These are phyloP conservation scores for Smittia sp. DNA, from an alignment of 2,888 invertebrate species.

Conservation along the genomic window DNA sequence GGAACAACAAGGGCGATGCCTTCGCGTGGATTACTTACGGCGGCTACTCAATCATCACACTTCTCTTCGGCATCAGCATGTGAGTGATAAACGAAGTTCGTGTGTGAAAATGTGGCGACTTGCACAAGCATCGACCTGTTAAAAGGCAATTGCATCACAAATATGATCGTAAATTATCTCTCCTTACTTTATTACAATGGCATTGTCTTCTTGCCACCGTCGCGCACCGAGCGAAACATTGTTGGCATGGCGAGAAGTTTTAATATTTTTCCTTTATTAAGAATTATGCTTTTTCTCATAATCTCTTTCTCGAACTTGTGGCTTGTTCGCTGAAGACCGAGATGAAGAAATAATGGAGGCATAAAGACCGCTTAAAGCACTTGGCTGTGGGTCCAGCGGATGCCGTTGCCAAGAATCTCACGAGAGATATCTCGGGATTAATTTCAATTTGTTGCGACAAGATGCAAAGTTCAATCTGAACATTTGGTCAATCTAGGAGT, in stretches of 20 bases:
- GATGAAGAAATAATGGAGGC: background rate
- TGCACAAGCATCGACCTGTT: background rate
- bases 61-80: constrained; percentile 44
- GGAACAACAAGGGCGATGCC: constrained; percentile 43
- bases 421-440: no score
- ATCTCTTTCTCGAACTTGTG: constrained; percentile 1
- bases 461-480: no score
- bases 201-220: constrained; percentile 11
- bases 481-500: no score
- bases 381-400: background rate
- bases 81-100: constrained; percentile 37
- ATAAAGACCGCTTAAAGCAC: background rate
- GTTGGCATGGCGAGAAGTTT: constrained; percentile 6
- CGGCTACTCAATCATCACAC: constrained; percentile 44
- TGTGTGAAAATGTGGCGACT: background rate
- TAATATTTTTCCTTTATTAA: background rate
- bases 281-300: constrained; percentile 25
- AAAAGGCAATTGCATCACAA: constrained; percentile 9
- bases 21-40: constrained; percentile 46
- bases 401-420: background rate
- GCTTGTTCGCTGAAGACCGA: background rate
- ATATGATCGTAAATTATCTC: constrained; percentile 20
- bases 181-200: constrained; percentile 3
- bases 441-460: no score
- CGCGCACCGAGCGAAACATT: background rate